These are phyloP conservation scores for Porites evermanni DNA, from an alignment of 92 coral and sea anemone genomes.

Conservation along the genomic window DNA sequence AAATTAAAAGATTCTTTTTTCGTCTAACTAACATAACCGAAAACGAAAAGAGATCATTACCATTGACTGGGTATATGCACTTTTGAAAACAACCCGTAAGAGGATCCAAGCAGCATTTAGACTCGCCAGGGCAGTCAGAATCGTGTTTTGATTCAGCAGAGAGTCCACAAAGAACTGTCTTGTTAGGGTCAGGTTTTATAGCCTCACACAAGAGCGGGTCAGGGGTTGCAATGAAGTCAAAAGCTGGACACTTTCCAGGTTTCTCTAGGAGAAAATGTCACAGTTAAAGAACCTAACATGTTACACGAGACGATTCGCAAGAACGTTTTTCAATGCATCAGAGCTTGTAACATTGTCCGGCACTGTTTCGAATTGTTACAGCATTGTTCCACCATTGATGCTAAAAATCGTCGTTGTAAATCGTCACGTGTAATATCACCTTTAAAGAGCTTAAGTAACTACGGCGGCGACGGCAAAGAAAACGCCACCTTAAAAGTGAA, in stretches of 20 bases:
- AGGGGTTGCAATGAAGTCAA: neutral
- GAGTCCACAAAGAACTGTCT: constrained; percentile 68
- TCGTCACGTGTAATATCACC: no score
- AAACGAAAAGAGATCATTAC: constrained; percentile 22
- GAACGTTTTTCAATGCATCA: no score
- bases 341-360: no score
- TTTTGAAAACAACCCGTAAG: constrained; percentile 65
- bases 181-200: constrained; percentile 45
- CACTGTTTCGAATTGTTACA: no score
- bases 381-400: no score
- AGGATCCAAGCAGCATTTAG: constrained; percentile 79
- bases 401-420: no score
- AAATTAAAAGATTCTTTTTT: neutral
- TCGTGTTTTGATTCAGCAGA: constrained; percentile 62
- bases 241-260: constrained; percentile 72
- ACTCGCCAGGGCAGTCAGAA: constrained; percentile 83
- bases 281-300: neutral
- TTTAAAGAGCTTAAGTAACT: no score
- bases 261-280: constrained; percentile 48
- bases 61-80: constrained; percentile 67
- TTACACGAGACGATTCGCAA: no score
- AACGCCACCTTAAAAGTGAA: no score
- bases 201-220: constrained; percentile 73
- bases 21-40: no score
- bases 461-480: no score